Evolutionary conservation across 2,888 invertebrate species (phyloP).

Genomic region (Oasisia sp.): DNA sequence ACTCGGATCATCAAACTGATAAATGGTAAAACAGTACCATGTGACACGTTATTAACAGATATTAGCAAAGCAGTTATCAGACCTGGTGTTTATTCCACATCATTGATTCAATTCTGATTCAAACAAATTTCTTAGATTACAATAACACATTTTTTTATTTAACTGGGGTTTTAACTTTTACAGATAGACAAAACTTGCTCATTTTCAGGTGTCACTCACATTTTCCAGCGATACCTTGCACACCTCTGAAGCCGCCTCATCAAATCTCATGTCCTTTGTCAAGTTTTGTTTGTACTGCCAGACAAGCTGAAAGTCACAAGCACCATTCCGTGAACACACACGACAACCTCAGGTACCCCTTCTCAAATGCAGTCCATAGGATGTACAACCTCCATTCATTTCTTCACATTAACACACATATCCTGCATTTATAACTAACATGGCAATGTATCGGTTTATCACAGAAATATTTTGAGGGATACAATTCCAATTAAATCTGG

Average conservation of each 20-base stretch:
- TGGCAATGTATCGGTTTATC: neutral
- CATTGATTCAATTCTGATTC: too few relatives aligned
- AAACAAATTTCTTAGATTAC: too few relatives aligned
- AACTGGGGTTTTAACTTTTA: too few relatives aligned
- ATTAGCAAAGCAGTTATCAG: too few relatives aligned
- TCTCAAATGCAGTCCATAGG: neutral
- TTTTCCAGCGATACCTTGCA: slow-evolving; percentile 72
- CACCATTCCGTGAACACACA: neutral
- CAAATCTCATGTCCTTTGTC: slow-evolving; percentile 74
- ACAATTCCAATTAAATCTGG: too few relatives aligned
- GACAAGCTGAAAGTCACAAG: slow-evolving; percentile 69
- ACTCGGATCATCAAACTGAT: too few relatives aligned
- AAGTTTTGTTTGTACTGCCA: slow-evolving; percentile 75
- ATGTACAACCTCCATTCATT: neutral
- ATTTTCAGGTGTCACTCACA: slow-evolving; percentile 45
- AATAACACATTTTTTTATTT: too few relatives aligned
- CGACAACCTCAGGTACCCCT: too few relatives aligned
- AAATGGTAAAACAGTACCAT: too few relatives aligned
- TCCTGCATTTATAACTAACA: neutral
- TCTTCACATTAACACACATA: neutral
- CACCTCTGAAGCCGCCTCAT: slow-evolving; percentile 70
- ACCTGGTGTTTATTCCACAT: too few relatives aligned
- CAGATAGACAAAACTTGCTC: neutral
- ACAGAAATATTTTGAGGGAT: neutral
- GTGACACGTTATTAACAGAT: too few relatives aligned